Percentiles rank a stretch among this genome's conserved stretches.
phyloP scores from a whole-genome alignment of 2,113 vertebrate species.

The Cisticola juncidis region DNA sequence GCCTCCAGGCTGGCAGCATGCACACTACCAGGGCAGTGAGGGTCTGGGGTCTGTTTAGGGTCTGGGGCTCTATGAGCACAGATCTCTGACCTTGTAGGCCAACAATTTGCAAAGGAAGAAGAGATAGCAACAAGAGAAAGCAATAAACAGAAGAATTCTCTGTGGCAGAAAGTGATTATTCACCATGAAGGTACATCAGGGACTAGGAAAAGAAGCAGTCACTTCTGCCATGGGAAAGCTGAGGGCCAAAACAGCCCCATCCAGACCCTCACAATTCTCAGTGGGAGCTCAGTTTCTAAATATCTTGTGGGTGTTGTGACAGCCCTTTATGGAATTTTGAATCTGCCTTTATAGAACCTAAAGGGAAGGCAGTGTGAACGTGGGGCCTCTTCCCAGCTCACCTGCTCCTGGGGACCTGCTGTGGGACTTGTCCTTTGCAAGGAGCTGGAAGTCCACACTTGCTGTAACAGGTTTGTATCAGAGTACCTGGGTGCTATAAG shows the following conservation, averaged over 20 bases:
- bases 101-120: not conserved
- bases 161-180: not conserved
- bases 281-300: not conserved
- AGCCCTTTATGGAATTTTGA: not conserved
- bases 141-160: not conserved
- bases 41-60: too few species aligned
- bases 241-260: not conserved
- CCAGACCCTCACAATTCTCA: not conserved
- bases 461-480: not conserved
- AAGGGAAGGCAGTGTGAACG: accelerated
- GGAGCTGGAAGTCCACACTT: not conserved
- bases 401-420: not conserved
- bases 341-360: not conserved
- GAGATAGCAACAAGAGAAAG: not conserved
- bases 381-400: not conserved
- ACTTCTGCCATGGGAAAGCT: not conserved
- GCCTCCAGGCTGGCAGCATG: not conserved
- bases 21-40: not conserved
- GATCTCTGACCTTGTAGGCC: not conserved
- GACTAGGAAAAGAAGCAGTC: not conserved
- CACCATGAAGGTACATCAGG: not conserved
- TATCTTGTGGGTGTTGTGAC: not conserved
- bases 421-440: not conserved
- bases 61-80: not conserved
- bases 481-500: not conserved